Conservation (phyloP, 2,797 vertebrate genomes). For the Gobionotothen gibberifrons region DNA sequence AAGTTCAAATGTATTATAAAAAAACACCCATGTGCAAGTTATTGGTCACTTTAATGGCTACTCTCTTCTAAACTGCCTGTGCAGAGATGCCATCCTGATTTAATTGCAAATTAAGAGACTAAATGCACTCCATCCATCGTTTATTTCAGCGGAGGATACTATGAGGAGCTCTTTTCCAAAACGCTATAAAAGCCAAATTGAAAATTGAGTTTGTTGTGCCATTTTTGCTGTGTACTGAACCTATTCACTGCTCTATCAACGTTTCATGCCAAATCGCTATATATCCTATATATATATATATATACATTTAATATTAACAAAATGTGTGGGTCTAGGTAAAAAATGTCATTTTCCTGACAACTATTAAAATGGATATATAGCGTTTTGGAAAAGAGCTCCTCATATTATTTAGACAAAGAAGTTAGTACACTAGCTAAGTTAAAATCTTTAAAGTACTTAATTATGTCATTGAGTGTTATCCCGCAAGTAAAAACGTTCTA, state of each 20-base stretch:
- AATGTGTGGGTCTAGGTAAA: too few relatives aligned
- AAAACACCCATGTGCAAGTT: slow-evolving; percentile 1
- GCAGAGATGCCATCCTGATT: neutral
- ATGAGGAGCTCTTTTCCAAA: too few relatives aligned
- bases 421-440: neutral
- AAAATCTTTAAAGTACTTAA: neutral
- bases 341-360: too few relatives aligned
- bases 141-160: neutral
- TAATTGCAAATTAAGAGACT: slow-evolving; percentile 4
- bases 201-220: too few relatives aligned
- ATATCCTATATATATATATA: too few relatives aligned
- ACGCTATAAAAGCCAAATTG: too few relatives aligned
- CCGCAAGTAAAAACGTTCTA: neutral
- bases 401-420: neutral
- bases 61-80: neutral
- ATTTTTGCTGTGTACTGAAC: too few relatives aligned
- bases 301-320: too few relatives aligned
- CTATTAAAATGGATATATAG: too few relatives aligned
- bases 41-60: slow-evolving; percentile 3
- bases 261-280: too few relatives aligned
- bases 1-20: neutral
- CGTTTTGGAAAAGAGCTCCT: too few relatives aligned
- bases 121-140: neutral
- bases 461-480: neutral
- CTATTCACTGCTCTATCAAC: too few relatives aligned